These are phyloP conservation scores for Epinotia brunnichana DNA, from an alignment of 2,888 invertebrate species.

Conservation along the genomic window DNA sequence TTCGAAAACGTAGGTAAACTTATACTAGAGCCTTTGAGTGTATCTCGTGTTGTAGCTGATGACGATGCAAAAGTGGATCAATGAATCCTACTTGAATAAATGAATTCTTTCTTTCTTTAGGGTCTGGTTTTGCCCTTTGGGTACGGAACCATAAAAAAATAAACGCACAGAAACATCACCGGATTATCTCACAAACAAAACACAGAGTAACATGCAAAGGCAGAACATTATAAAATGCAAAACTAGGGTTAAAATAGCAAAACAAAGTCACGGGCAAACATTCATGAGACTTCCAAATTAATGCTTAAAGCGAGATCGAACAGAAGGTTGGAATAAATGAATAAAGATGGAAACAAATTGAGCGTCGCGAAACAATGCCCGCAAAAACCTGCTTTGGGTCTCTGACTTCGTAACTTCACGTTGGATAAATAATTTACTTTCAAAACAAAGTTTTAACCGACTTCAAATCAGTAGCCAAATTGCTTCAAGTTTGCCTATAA, in stretches of 20 bases:
- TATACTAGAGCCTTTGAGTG: no score
- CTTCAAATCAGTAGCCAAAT: no score
- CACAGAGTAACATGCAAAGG: background rate
- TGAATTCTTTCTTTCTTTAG: no score
- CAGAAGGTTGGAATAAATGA: slow-evolving; percentile 75
- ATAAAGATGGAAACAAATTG: slow-evolving; percentile 76
- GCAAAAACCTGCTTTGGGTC: slow-evolving; percentile 40
- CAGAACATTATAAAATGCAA: slow-evolving; percentile 15
- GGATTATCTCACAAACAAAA: slow-evolving; percentile 8
- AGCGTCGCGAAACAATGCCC: slow-evolving; percentile 54
- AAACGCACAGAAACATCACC: background rate
- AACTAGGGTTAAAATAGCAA: slow-evolving; percentile 44
- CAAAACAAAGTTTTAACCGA: no score
- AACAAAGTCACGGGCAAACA: slow-evolving; percentile 68
- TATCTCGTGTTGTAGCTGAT: no score
- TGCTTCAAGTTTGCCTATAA: no score
- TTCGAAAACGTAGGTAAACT: no score
- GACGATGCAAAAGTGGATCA: no score
- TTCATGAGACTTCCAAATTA: slow-evolving; percentile 77
- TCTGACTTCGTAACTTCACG: slow-evolving; percentile 1
- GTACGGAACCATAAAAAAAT: no score
- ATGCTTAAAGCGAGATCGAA: slow-evolving; percentile 62
- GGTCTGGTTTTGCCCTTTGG: no score
- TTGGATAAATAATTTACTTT: no score
- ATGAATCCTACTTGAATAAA: no score